phyloP scores from a whole-genome alignment of 2,797 vertebrate genomes.

The Sarcoramphus papa region DNA sequence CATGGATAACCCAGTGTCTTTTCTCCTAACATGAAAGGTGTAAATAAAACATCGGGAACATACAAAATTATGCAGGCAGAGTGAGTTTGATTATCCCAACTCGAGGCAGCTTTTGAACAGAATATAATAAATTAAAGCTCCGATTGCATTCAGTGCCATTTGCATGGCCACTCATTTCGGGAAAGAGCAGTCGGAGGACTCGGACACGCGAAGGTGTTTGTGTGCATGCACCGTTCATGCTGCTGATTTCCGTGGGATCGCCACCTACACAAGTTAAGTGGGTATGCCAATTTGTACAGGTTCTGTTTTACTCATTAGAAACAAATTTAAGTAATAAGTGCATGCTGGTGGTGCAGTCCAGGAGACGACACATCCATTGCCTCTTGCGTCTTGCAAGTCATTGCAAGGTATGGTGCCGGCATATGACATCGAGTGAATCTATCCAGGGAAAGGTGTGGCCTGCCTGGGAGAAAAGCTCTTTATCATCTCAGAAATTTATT shows the following conservation, averaged over 20 bases:
- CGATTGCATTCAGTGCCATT: rapidly evolving
- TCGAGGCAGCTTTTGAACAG: background rate
- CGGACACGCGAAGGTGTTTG: rapidly evolving
- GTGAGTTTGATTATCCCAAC: background rate
- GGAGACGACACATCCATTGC: background rate
- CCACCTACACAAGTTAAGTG: background rate
- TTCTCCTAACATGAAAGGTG: background rate
- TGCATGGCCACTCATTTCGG: rapidly evolving
- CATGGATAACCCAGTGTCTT: background rate
- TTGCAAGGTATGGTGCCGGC: background rate
- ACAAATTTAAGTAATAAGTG: background rate
- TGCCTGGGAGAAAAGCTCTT: background rate
- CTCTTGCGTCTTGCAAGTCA: background rate
- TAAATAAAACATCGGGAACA: background rate
- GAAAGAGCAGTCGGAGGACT: background rate
- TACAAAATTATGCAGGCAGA: background rate
- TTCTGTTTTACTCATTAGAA: background rate
- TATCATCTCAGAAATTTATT: background rate
- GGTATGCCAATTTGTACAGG: no score
- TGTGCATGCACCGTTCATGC: rapidly evolving
- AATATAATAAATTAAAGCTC: background rate
- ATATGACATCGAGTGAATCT: rapidly evolving
- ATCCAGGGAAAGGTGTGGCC: background rate
- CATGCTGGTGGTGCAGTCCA: background rate
- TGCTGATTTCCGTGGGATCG: background rate